A percentile compares a stretch with the other conserved stretches of the same genome.
Evolutionary conservation across 2,888 invertebrate genomes (phyloP).

Genomic region (Petrolisthes manimaculis): DNA sequence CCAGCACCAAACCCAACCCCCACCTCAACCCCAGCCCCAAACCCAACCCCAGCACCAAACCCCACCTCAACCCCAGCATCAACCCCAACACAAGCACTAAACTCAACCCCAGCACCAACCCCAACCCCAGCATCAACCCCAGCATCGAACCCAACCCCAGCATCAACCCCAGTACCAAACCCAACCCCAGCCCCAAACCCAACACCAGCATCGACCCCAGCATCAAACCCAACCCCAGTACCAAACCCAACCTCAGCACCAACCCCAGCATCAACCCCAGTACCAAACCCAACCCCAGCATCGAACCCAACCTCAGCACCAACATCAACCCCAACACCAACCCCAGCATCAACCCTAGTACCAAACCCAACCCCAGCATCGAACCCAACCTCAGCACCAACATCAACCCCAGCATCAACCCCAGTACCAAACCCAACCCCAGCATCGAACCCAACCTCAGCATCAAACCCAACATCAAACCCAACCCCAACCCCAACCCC

Average conservation of each 20-base stretch:
- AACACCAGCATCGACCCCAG: neutral
- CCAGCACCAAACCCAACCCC: too few species aligned
- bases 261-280: neutral
- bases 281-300: neutral
- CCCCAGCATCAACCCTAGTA: slow-evolving; percentile 37
- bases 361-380: slow-evolving; percentile 22
- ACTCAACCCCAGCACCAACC: neutral
- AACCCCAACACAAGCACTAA: slow-evolving; percentile 25
- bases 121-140: too few species aligned
- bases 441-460: too few species aligned
- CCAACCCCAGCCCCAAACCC: too few species aligned
- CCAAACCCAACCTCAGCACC: too few species aligned
- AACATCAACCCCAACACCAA: slow-evolving; percentile 39
- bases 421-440: too few species aligned
- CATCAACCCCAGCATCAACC: too few species aligned
- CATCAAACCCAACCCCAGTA: neutral
- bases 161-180: too few species aligned
- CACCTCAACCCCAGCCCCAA: neutral
- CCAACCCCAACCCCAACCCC: too few species aligned
- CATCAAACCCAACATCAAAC: too few species aligned
- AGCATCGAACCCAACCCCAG: too few species aligned
- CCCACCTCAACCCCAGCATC: slow-evolving; percentile 37
- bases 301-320: slow-evolving; percentile 23
- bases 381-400: neutral
- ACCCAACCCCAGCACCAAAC: slow-evolving; percentile 35